Conservation (phyloP, 2,113 vertebrate genomes). For the Mus spicilegus region DNA sequence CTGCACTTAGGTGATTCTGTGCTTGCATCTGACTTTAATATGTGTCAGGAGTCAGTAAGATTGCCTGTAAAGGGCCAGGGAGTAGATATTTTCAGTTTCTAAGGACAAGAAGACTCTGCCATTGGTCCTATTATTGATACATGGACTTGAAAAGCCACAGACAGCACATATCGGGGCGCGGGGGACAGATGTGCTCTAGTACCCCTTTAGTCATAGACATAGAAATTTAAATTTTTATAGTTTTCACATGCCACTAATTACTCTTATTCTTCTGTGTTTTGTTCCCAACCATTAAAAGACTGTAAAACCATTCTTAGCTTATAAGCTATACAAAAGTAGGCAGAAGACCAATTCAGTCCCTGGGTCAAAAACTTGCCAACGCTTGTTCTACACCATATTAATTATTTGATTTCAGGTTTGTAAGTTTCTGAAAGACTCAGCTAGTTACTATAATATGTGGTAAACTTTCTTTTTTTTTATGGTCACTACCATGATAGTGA, state of each 20-base stretch:
- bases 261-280: constrained; percentile 26
- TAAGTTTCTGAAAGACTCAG: neutral
- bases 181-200: neutral
- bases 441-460: neutral
- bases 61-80: neutral
- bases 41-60: neutral
- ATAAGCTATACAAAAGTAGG: neutral
- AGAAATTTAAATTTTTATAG: constrained; percentile 12
- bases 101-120: neutral
- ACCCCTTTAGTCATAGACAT: neutral
- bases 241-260: constrained; percentile 37
- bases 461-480: neutral
- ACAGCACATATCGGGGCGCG: neutral
- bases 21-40: neutral
- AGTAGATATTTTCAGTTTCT: neutral
- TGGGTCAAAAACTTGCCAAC: neutral
- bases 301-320: neutral
- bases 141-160: neutral
- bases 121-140: neutral
- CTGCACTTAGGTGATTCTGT: neutral
- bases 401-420: neutral
- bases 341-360: neutral
- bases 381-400: neutral
- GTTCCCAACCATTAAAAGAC: neutral
- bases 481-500: neutral